Conservation (phyloP, 2,797 vertebrate genomes). For the Protosalanx chinensis region DNA sequence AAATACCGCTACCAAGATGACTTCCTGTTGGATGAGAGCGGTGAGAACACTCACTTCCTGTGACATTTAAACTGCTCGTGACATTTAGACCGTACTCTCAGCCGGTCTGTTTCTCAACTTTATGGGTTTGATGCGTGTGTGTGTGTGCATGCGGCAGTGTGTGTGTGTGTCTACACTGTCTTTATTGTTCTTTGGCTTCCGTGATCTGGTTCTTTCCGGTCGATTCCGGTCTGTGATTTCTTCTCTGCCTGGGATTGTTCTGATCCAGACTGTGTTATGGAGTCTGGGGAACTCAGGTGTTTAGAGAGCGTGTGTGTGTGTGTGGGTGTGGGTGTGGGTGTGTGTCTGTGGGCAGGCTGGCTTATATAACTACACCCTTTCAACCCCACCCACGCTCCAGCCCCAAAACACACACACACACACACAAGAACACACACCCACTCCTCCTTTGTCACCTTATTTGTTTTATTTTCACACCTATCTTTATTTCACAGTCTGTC, state of each 20-base stretch:
- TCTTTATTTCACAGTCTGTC: slow-evolving; percentile 1
- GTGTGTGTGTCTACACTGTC: slow-evolving; percentile 11
- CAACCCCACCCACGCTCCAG: slow-evolving; percentile 6
- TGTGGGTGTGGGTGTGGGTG: not conserved
- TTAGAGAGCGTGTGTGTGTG: not conserved
- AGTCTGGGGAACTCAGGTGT: not conserved
- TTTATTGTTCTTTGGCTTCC: too few relatives aligned
- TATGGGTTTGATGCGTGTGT: not conserved
- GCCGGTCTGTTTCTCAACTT: not conserved
- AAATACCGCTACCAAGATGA: slow-evolving; percentile 96
- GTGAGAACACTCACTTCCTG: slow-evolving; percentile 69
- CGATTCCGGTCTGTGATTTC: too few relatives aligned
- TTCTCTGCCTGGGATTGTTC: too few relatives aligned
- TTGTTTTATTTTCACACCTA: not conserved
- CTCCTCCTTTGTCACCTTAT: not conserved
- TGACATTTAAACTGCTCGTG: not conserved
- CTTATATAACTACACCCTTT: slow-evolving; percentile 2
- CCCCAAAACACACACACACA: slow-evolving; percentile 5
- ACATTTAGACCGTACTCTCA: too few relatives aligned
- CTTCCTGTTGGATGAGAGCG: slow-evolving; percentile 91
- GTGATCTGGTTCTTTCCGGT: too few relatives aligned
- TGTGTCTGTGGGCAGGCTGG: slow-evolving; percentile 2
- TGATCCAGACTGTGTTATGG: too few relatives aligned
- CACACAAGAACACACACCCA: not conserved
- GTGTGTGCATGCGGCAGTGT: slow-evolving; percentile 18